Evolutionary conservation across 53 echinoderm and acorn worm genomes (phyloP).

Genomic region (Hippasteria phrygiana): DNA sequence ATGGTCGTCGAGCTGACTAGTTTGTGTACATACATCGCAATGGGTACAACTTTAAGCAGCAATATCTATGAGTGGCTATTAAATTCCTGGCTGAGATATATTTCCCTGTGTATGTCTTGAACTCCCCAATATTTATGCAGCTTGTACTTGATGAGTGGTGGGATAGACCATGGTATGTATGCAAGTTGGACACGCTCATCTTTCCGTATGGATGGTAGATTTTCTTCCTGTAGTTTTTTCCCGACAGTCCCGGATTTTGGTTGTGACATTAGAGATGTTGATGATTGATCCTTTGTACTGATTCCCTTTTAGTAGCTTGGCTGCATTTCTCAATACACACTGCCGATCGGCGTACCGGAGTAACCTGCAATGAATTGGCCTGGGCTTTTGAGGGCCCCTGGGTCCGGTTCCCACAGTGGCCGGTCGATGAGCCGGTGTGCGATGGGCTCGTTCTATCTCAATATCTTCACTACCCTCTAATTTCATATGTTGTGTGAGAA

Average conservation of each 20-base stretch:
- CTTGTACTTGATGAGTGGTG: too few relatives aligned
- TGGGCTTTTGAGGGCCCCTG: background rate
- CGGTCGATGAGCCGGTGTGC: background rate
- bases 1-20: too few relatives aligned
- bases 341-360: constrained; percentile 7
- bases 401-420: background rate
- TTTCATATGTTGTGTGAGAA: too few relatives aligned
- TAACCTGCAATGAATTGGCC: constrained; percentile 17
- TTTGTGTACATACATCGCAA: too few relatives aligned
- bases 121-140: too few relatives aligned
- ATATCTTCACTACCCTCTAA: background rate
- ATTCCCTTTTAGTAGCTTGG: constrained; percentile 5
- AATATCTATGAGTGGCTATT: too few relatives aligned
- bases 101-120: too few relatives aligned
- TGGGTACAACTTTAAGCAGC: too few relatives aligned
- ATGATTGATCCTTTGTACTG: background rate
- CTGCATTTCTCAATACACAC: constrained; percentile 1
- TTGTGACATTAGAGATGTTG: background rate
- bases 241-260: background rate
- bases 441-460: background rate
- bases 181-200: background rate
- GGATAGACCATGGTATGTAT: background rate
- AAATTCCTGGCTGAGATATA: too few relatives aligned
- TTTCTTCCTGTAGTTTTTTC: too few relatives aligned
- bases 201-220: background rate